Evolutionary conservation across 2,888 invertebrate genomes (phyloP).

Genomic region (Chorisops tibialis): DNA sequence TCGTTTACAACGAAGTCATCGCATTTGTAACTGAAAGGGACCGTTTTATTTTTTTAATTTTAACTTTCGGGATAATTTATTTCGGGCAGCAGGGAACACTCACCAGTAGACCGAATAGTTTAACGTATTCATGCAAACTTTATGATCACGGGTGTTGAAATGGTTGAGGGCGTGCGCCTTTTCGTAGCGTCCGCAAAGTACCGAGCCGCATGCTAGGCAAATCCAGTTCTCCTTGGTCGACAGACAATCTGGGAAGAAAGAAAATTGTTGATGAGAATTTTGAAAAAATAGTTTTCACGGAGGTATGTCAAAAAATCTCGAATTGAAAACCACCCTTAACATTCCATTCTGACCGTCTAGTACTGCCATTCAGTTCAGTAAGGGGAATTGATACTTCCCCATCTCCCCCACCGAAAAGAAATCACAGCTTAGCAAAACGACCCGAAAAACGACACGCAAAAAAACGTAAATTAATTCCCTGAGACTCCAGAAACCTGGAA

Average conservation of each 20-base stretch:
- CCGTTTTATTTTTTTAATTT: neutral
- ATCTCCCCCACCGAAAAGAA: too few species aligned
- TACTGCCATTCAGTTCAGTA: too few species aligned
- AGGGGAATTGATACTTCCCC: too few species aligned
- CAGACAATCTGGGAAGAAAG: constrained; percentile 57
- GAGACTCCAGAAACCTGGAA: too few species aligned
- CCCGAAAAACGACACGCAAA: too few species aligned
- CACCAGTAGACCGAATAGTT: constrained; percentile 74
- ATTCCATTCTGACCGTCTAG: too few species aligned
- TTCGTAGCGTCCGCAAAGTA: constrained; percentile 74
- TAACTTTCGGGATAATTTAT: neutral
- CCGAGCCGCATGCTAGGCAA: constrained; percentile 69
- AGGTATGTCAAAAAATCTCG: too few species aligned
- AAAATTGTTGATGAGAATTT: neutral
- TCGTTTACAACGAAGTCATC: constrained; percentile 78
- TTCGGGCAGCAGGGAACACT: neutral
- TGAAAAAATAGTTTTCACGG: too few species aligned
- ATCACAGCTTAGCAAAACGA: too few species aligned
- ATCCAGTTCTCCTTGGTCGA: constrained; percentile 70
- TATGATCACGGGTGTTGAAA: constrained; percentile 62
- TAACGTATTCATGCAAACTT: constrained; percentile 74
- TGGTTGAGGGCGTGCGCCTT: constrained; percentile 74
- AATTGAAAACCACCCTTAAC: too few species aligned
- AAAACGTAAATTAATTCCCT: too few species aligned
- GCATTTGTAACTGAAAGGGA: constrained; percentile 66